Evolutionary conservation across 2,888 invertebrate species (phyloP), one percentile per base, ranked within the genome.

Genomic region (Rotaria sp.): DNA sequence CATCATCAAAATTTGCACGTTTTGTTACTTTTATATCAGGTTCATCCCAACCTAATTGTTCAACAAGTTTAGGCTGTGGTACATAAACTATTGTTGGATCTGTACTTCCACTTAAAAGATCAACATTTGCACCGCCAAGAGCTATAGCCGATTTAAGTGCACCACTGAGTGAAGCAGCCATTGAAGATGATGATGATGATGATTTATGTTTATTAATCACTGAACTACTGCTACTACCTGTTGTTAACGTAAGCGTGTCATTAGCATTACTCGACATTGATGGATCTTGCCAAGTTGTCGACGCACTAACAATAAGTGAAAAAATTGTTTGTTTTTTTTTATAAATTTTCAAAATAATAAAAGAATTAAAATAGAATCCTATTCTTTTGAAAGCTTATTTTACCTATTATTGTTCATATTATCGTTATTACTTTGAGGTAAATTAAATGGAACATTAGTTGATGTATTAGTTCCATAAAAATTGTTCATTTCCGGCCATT

Each of bases 31-130:
- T 85, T 30, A 85, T 75, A 26, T 86, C 86, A 7, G 86, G 80
- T 38, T 86, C 86, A 15, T 86, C 86, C 86, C 86, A 86, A 26
- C 86, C 86, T 30, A 75, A 55, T 59, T 85, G 86, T 84, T 86
- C 85, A 10, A 86, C 80, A 45, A 80, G 45, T 80, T 41, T 80
- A n/a, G 80, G 80, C 45, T 80, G 80, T 80, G 80, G 80, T 13
- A 45, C 26, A 45, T 45, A 80, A 18, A 11, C 26, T 15, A 80
- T 10, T 13, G n/a, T 21, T 80, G 80, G 3, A 45, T 80, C 80
- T 21, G 21, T 18, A 67, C 38, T 35, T 35, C 67, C 35, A 35
- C 67, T 26, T 4, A 21, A 21, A 67, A 21, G 67, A 35, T 67
- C 67, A 35, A 21, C 67, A 67, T 67, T 67, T 15, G 67, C 67